phyloP scores from a whole-genome alignment of 1,140 invertebrate species.

The Drosophila fuyamai region DNA sequence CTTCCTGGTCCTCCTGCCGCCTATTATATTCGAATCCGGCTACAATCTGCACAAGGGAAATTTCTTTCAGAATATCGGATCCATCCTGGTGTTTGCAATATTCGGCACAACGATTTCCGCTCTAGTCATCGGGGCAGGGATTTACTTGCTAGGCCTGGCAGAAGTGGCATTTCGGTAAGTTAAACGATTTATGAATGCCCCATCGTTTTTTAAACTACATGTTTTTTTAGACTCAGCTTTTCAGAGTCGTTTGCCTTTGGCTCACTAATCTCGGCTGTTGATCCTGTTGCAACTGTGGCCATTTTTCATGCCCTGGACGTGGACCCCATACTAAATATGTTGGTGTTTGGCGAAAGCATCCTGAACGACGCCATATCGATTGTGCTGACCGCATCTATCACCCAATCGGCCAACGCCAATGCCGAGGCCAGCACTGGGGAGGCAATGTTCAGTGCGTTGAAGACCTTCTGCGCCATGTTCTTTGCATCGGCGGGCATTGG shows the following conservation, averaged over 20 bases:
- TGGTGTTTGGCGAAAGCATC: conserved; percentile 99
- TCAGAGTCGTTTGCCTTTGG: conserved; percentile 99
- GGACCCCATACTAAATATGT: conserved; percentile 98
- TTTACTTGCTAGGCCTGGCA: conserved; percentile 96
- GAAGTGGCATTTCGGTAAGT: conserved; percentile 92
- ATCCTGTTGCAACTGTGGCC: conserved; percentile 98
- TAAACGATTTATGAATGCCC: background rate
- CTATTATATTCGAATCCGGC: conserved; percentile 99
- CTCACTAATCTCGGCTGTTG: conserved; percentile 97
- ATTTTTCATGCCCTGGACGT: conserved; percentile 98
- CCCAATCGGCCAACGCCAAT: conserved; percentile 84
- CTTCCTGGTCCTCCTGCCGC: conserved; percentile 97
- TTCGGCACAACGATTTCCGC: conserved; percentile 98
- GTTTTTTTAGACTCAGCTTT: conserved; percentile 86
- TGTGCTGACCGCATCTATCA: conserved; percentile 96
- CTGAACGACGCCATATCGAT: conserved; percentile 99
- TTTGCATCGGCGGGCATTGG: conserved; percentile 99
- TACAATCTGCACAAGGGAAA: conserved; percentile 99
- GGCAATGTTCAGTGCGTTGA: conserved; percentile 95
- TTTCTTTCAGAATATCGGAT: conserved; percentile 99
- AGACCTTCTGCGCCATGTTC: conserved; percentile 98
- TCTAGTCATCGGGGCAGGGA: conserved; percentile 94
- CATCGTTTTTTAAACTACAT: background rate
- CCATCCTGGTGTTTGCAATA: conserved; percentile 97
- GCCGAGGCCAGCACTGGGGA: conserved; percentile 87